Evolutionary conservation across 64 coral and sea anemone genomes (phyloP).

Genomic region (Montipora efflorescens): DNA sequence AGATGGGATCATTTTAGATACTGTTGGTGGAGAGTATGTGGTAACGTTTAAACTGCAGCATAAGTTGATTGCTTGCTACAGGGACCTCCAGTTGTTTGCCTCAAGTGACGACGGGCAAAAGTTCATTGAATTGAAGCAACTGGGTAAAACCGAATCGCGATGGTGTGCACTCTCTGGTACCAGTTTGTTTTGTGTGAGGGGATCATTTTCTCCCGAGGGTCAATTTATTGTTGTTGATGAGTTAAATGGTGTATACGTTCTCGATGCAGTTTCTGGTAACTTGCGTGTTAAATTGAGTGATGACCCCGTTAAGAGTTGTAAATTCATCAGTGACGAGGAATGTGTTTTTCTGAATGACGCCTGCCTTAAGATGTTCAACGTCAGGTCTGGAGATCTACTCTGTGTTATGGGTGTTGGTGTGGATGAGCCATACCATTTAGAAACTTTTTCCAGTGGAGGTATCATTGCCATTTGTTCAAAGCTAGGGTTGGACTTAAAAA

Average conservation of each 20-base stretch:
- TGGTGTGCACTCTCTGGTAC: background rate
- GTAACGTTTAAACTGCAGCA: too few species aligned
- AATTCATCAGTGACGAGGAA: conserved; percentile 4
- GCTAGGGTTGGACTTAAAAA: background rate
- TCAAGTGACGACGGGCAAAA: too few species aligned
- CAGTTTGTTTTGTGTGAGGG: background rate
- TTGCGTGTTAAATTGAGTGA: background rate
- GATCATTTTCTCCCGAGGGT: too few species aligned
- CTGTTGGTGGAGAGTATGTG: too few species aligned
- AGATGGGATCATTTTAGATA: too few species aligned
- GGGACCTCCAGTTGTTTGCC: too few species aligned
- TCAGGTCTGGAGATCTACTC: background rate
- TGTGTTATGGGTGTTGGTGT: background rate
- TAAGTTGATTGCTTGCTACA: too few species aligned
- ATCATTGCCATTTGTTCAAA: background rate
- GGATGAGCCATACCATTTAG: background rate
- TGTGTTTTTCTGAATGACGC: background rate
- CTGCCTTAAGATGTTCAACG: background rate
- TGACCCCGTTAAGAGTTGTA: background rate
- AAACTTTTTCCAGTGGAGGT: background rate
- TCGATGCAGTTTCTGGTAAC: background rate
- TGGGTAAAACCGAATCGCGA: too few species aligned
- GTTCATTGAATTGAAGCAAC: too few species aligned
- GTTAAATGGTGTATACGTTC: background rate
- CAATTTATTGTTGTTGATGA: too few species aligned